phyloP scores from a whole-genome alignment of 1,140 invertebrate genomes.

The Sitobion miscanthi region DNA sequence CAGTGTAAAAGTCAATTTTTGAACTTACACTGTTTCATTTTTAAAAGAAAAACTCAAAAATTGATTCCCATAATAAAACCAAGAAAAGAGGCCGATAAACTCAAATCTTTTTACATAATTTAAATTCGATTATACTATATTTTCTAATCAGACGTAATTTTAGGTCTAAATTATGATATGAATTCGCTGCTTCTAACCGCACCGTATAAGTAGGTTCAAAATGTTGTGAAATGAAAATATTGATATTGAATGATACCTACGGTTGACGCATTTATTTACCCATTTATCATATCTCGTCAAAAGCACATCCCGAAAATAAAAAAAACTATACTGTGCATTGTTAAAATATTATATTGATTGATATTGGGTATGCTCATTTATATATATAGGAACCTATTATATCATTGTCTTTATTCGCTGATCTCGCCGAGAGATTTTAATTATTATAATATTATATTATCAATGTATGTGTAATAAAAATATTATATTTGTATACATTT shows the following conservation, averaged over 20 bases:
- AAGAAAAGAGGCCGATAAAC: neutral
- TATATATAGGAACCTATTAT: neutral
- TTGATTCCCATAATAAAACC: too few relatives aligned
- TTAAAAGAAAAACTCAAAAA: too few relatives aligned
- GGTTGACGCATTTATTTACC: neutral
- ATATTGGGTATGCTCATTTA: neutral
- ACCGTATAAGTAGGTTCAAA: neutral
- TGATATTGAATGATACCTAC: neutral
- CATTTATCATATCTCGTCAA: neutral
- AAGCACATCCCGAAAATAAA: neutral
- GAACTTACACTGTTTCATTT: too few relatives aligned
- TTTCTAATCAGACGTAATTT: neutral
- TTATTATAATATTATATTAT: neutral
- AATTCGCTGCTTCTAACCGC: too few relatives aligned
- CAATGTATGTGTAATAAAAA: neutral
- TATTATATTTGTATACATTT: neutral
- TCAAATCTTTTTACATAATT: neutral
- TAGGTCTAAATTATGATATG: neutral
- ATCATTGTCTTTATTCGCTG: neutral
- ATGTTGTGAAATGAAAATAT: neutral
- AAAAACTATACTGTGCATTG: neutral
- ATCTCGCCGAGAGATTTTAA: neutral
- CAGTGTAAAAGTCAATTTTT: too few relatives aligned
- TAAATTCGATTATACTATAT: neutral
- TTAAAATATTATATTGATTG: neutral